Evolutionary conservation across 2,113 vertebrate genomes (phyloP), one percentile per base, ranked within the genome.

Genomic region (Chionodraco myersi): DNA sequence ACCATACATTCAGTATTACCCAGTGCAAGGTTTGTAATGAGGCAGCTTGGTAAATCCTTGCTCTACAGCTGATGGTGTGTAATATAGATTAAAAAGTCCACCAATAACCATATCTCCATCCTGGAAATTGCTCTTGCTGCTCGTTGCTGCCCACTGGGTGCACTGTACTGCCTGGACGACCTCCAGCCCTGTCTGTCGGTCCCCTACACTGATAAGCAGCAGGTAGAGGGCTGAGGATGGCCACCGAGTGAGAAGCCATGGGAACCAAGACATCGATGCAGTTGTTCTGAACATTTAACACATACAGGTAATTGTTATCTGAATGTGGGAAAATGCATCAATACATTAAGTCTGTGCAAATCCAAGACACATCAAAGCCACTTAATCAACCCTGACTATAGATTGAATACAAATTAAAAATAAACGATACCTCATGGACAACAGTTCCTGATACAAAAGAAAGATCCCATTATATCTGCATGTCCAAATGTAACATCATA

Each of bases 81-180:
- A 89, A 79, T 89, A 62, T 3, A 94, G 47, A 58, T 70, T 89
- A 72, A 94, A 92, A 30, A 94, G 87, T 26, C 89, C 91, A 10
- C 93, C 93, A 0, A 95, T 84, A 45, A 94, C 73, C 57, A 94
- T 79, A 18, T 95, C 92, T 49, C 93, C 93, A 64, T 93, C 89
- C 83, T 86, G 87, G 26, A 63, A 93, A 62, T 92, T 84, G 48
- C 85, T 83, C 21, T 60, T 81, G 30, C 49, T 36, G 15, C 72
- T 88, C 3, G 56, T 18, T 4, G n/a, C 15, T 13, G 79, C 69
- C 82, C 77, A 84, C 14, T 59, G 73, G 26, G 78, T 83, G 82
- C 92, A 95, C n/a, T 47, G 15, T 26, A 26, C 57, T 0, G 73
- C 67, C 57, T 59, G 57, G 47, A 44, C 72, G 30, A 47, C 72